phyloP scores from a whole-genome alignment of 2,888 invertebrate genomes.

The Amblyjoppa proteus region DNA sequence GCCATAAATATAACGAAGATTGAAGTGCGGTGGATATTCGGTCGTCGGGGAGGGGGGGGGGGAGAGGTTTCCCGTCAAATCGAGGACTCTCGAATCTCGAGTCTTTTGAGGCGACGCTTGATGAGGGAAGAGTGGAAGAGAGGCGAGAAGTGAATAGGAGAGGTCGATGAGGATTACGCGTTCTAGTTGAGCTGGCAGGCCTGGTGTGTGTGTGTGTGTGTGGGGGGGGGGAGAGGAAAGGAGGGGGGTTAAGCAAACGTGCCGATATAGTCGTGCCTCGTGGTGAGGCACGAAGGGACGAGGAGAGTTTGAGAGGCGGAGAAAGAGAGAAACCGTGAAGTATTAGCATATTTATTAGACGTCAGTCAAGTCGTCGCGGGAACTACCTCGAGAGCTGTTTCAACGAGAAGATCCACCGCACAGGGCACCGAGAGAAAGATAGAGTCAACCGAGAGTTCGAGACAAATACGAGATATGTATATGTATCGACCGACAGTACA shows the following conservation, averaged over 20 bases:
- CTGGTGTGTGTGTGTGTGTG: not conserved
- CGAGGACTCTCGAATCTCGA: slow-evolving; percentile 42
- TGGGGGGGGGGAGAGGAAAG: not conserved
- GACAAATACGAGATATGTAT: not conserved
- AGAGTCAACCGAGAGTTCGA: slow-evolving; percentile 14
- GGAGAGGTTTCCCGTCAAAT: not conserved
- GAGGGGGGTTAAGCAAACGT: slow-evolving; percentile 47
- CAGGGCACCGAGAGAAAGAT: slow-evolving; percentile 20
- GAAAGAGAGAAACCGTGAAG: slow-evolving; percentile 22
- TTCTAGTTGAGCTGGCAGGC: slow-evolving; percentile 11
- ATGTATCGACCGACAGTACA: not conserved
- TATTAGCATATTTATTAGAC: slow-evolving; percentile 79
- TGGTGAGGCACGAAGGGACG: slow-evolving; percentile 29
- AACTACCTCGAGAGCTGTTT: slow-evolving; percentile 39
- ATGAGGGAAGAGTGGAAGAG: slow-evolving; percentile 24
- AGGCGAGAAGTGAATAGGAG: slow-evolving; percentile 48
- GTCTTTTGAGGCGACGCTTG: slow-evolving; percentile 26
- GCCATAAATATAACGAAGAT: slow-evolving; percentile 54
- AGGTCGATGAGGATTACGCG: slow-evolving; percentile 36
- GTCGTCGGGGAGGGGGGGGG: slow-evolving; percentile 22
- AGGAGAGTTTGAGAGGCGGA: slow-evolving; percentile 12
- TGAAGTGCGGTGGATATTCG: slow-evolving; percentile 39
- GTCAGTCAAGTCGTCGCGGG: slow-evolving; percentile 66
- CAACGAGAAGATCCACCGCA: slow-evolving; percentile 42
- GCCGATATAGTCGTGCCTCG: slow-evolving; percentile 33